Percentiles rank a stretch among this genome's conserved stretches.
Conservation (phyloP, 2,888 invertebrate species). For the Synanthedon andrenaeformis region DNA sequence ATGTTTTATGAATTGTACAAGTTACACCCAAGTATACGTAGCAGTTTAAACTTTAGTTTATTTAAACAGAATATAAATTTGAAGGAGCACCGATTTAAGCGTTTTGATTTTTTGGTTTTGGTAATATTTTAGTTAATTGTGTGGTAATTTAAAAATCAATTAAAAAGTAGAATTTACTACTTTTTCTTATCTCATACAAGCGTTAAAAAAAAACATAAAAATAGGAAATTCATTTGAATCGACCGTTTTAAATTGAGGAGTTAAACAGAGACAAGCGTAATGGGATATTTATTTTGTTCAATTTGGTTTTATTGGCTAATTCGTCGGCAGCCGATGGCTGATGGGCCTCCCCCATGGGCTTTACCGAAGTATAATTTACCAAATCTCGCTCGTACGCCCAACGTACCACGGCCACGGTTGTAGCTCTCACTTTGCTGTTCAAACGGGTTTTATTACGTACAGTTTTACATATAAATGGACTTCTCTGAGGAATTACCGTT, state of each 20-base stretch:
- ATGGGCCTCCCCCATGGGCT: conserved; percentile 22
- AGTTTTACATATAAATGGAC: conserved; percentile 55
- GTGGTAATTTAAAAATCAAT: too few species aligned
- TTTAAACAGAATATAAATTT: too few species aligned
- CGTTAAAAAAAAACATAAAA: not conserved
- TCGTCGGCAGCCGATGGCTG: conserved; percentile 49
- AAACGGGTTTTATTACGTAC: conserved; percentile 39
- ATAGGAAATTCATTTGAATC: not conserved
- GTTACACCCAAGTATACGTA: too few species aligned
- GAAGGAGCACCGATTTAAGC: too few species aligned
- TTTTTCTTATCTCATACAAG: too few species aligned
- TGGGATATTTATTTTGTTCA: conserved; percentile 61
- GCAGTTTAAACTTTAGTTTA: too few species aligned
- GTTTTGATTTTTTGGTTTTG: too few species aligned
- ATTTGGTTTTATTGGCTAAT: conserved; percentile 68
- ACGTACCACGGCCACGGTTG: conserved; percentile 7
- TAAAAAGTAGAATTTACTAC: too few species aligned
- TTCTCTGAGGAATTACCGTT: conserved; percentile 28
- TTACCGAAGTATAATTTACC: conserved; percentile 14
- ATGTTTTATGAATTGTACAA: too few species aligned
- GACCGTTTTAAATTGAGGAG: conserved; percentile 15
- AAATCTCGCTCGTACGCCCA: conserved; percentile 39
- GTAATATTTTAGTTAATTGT: too few species aligned
- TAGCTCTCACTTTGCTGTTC: conserved; percentile 11
- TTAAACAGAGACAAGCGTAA: conserved; percentile 36